Base-by-base conservation (phyloP, 2,888 invertebrate species). In the Zeuzera pyrina region DNA sequence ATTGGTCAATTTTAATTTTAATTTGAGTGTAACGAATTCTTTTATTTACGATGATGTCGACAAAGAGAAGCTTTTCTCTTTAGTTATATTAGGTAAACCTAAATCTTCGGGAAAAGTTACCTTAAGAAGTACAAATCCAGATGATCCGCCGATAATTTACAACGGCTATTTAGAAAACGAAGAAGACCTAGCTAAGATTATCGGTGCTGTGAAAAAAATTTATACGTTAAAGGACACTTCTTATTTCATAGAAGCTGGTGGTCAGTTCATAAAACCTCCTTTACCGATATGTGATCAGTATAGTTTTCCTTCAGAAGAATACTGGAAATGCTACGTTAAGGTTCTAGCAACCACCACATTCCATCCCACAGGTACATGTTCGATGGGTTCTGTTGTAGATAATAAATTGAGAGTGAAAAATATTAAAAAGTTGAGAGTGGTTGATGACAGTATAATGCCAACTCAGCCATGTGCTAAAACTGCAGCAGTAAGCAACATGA, bases 361-460 rank as follows among this genome's bases (percentile, higher is more conserved):
- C 48, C 90, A 91, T 61, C 89, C 88, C 0, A 73, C 85, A 1
- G 87, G 90, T 1, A 90, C 90, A 0, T 86, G 87, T 31, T 91
- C 89, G 59, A 91, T 91, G 91, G 72, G 63, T 2, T 86, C 89
- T 0, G 90, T 90, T 2, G 89, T 91, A 1, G 87, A 88, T 61
- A 78, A 86, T 0, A 57, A 87, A 25, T 58, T 91, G 2, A 74
- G 72, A 31, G 86, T 91, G 1, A 78, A 87, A 30, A 90, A 89
- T 0, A 70, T 90, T 1, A 54, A 73, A 12, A 86, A 87, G 8
- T 63, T 91, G 2, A 70, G 91, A 15, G 89, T 91, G 1, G 85
- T 86, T 0, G 91, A 91, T 54, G 90, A 89, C 1, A 89, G 90
- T 12, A 86, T 92, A 14, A 91, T 92, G 90, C 91, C 91, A 0